Base-by-base conservation (phyloP, 2,113 vertebrate species). In the Zootoca vivipara region DNA sequence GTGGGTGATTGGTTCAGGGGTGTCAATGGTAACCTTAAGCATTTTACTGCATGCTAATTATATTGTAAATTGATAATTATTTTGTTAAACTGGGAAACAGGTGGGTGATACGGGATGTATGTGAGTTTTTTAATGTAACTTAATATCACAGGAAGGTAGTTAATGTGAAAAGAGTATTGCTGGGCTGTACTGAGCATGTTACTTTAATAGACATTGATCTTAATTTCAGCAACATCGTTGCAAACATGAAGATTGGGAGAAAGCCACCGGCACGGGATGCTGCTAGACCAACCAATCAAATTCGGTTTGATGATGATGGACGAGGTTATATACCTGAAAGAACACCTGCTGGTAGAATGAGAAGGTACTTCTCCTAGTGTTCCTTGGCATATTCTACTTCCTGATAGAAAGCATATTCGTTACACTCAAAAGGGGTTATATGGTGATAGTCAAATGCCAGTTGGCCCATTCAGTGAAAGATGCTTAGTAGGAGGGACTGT, bases 161-260 rank as follows among this genome's bases (percentile, higher is more conserved):
- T 18, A 72, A 35, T 58, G 7, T 22, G 73, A 85, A 80, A 72
- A 80, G 33, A 26, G 5, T 22, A 70, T 46, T 28, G 73, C 0
- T 90, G 24, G 69, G 62, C 83, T 89, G 5, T 92, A 89, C 88
- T 87, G 89, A 81, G 82, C 52, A n/a, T 15, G 33, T 20, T 86
- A 1, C 89, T 92, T 92, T 72, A 12, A 12, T 65, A 75, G 5
- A 75, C 64, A 33, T 3, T 62, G 7, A 65, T 96, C 94, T 94
- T 91, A 82, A 95, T 95, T 90, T 95, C 93, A 98, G 98, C 87
- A 94, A 94, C 0, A 96, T 99, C 85, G 97, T 99, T 85, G 95
- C 97, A 73, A 95, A 98, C 92, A 99, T 99, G 98, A 97, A 97
- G 85, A 90, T 99, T 65, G 95, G 96, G 75, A 98, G 26, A 75